These are phyloP conservation scores for Corythornis cristatus DNA, from an alignment of 2,113 vertebrate species.

Conservation along the genomic window DNA sequence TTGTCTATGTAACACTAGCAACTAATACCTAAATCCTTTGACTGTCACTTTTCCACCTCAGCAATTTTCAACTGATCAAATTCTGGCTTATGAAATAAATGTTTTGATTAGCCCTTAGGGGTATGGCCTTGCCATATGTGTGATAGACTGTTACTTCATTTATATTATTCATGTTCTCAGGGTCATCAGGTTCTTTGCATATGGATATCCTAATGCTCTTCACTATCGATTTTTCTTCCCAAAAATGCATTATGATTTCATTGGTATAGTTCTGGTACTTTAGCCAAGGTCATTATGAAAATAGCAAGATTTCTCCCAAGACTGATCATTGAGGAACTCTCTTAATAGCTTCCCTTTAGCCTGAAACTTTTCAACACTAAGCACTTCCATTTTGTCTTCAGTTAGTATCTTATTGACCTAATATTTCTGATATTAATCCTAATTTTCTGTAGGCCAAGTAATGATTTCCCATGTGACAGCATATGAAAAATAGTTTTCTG, in stretches of 20 bases:
- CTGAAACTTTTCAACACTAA: not conserved
- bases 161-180: not conserved
- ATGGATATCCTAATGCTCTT: not conserved
- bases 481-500: not conserved
- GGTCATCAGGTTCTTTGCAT: not conserved
- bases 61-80: not conserved
- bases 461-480: not conserved
- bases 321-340: not conserved
- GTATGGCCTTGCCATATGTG: not conserved
- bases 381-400: conserved; percentile 1
- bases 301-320: not conserved
- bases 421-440: conserved; percentile 28
- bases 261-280: not conserved
- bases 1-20: not conserved
- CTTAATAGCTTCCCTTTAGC: not conserved
- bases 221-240: not conserved
- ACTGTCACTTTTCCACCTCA: not conserved
- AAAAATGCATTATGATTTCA: not conserved
- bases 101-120: conserved; percentile 19
- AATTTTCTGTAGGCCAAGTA: not conserved
- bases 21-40: not conserved
- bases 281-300: not conserved
- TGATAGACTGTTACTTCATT: not conserved
- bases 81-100: not conserved
- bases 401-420: conserved; percentile 1